Evolutionary conservation across 2,888 invertebrate genomes (phyloP), one percentile per base, ranked within the genome.

Genomic region (Helicoverpa assulta): DNA sequence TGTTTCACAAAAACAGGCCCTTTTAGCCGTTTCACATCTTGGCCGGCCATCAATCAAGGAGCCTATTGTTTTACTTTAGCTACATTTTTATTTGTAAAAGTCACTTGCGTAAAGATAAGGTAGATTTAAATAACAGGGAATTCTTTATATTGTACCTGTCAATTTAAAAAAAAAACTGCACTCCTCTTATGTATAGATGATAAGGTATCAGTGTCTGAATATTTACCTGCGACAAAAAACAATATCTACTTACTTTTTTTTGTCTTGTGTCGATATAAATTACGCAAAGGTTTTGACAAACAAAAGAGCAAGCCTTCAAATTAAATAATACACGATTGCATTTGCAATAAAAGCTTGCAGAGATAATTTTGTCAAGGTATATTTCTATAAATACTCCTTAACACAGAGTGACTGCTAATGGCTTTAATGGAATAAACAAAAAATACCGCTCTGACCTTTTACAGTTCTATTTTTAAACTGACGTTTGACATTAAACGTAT

Each of bases 401-500:
- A 47, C 26, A 29, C 18, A 50, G 52, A 76, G 56, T 61, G 29
- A 26, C 29, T 52, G 69, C 70, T 69, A 72, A 76, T 76, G 56
- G 70, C 69, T 72, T 55, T 52, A 56, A 59, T 12, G 8, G 33
- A 70, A 76, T 55, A 57, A 57, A 76, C 56, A 56, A 50, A 72
- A 70, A 3, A n/a, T 47, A 47, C n/a, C 12, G 7, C 26, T 26
- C 8, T 51, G 61, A 67, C 61, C 78, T 67, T 78, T 59, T 10
- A 37, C 29, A 52, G 8, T 62, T 78, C 54, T 62, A 73, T 75
- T 78, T 74, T 73, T 33, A 59, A 78, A 37, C 29, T 73, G 67
- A 67, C 78, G 2, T 75, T 73, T 78, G 61, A 67, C 65, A 72
- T 65, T 55, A 53, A 52, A 63, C 54, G 58, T 47, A 52, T 16